These are phyloP conservation scores for Augochlora pura DNA, from an alignment of 1,140 invertebrate genomes.

Conservation along the genomic window DNA sequence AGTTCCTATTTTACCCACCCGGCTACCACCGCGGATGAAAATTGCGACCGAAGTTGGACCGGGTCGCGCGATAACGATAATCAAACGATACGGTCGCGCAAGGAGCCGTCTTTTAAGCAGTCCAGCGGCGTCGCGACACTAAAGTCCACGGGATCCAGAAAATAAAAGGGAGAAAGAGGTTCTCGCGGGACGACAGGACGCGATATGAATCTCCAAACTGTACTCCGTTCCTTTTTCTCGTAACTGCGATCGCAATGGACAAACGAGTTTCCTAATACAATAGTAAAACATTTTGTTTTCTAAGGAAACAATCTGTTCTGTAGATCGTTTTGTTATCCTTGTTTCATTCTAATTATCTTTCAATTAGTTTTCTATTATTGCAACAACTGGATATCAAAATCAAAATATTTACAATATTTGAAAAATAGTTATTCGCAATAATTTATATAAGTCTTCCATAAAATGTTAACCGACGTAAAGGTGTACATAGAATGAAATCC, in stretches of 20 bases:
- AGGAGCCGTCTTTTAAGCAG: neutral
- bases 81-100: neutral
- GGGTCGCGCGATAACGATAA: conserved; percentile 18
- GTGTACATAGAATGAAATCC: no score
- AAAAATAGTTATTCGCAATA: no score
- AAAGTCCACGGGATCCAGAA: neutral
- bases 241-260: conserved; percentile 57
- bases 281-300: conserved; percentile 70
- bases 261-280: conserved; percentile 75
- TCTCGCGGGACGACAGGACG: conserved; percentile 19
- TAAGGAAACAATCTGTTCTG: no score
- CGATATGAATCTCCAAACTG: conserved; percentile 25
- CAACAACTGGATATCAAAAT: no score
- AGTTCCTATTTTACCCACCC: neutral
- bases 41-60: neutral
- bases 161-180: conserved; percentile 9
- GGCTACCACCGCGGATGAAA: neutral
- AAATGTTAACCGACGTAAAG: no score
- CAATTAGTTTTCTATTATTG: no score
- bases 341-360: no score
- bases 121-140: conserved; percentile 16
- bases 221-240: conserved; percentile 29
- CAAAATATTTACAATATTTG: no score
- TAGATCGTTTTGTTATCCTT: no score
- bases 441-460: no score